Base-by-base conservation (phyloP, 2,888 invertebrate genomes). In the Dexiosoma caninum region DNA sequence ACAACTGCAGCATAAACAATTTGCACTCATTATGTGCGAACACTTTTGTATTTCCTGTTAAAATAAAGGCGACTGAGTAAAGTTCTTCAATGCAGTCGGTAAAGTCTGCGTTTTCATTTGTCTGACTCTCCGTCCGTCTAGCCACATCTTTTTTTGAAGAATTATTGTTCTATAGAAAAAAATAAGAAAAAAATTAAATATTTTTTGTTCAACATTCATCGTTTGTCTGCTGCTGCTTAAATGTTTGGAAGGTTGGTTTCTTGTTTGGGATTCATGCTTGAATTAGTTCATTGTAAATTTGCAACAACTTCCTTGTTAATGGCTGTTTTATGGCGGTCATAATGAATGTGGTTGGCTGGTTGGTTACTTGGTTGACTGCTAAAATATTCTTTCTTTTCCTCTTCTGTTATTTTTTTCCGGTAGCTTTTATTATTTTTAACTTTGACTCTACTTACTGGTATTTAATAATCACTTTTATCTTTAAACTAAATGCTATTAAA, bases 291-390 rank as follows among this genome's bases (percentile, higher is more conserved):
- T 60, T 51, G 27, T 60, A 21, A 60, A 60, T 30, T 59, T 70
- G 59, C 37, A 44, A 64, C 35, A 74, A 74, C 74, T 74, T 57
- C 66, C 64, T 66, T 62, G 66, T 66, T 74, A 57, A 49, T 57
- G 74, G 27, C 30, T 66, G 46, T 19, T 59, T 49, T 71, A 60
- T 74, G 72, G 42, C 53, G 62, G 12, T 42, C 51, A 46, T 37
- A 21, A 67, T 57, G 35, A 55, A 55, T 55, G 27, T 10, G 44
- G 32, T 55, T 49, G 27, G 16, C 51, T 46, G 21, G n/a, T n/a
- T n/a, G n/a, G n/a, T n/a, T n/a, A n/a, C n/a, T n/a, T n/a, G n/a
- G n/a, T n/a, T n/a, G 27, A 27, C 44, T 49, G 40, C 46, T 59
- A 9, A 32, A 40, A 35, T 74, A 23, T 12, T 51, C 14, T 51